phyloP scores from a whole-genome alignment of 2,797 vertebrate species.

The Myotis daubentonii region DNA sequence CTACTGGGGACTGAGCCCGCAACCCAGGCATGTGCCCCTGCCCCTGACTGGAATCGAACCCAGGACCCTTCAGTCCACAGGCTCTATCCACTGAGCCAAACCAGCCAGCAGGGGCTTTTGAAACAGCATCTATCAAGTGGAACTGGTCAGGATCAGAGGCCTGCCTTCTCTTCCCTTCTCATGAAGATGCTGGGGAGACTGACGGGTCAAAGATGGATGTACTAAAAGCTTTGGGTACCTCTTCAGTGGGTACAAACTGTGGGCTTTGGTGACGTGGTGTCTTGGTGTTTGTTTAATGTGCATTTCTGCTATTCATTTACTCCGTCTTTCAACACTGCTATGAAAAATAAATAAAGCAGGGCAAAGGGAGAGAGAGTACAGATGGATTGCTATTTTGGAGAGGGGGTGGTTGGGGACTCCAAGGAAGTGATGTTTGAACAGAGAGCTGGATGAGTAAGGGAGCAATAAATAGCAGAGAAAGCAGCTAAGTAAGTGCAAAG shows the following conservation, averaged over 20 bases:
- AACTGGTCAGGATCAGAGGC: background rate
- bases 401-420: background rate
- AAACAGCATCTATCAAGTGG: background rate
- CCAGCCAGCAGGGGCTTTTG: background rate
- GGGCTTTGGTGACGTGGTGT: background rate
- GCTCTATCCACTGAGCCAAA: no score
- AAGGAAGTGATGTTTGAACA: background rate
- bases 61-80: no score
- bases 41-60: background rate
- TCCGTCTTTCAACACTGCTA: background rate
- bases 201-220: background rate
- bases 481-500: background rate
- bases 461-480: conserved; percentile 31
- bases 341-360: background rate
- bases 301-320: conserved; percentile 3
- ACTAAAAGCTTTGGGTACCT: background rate
- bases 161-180: background rate
- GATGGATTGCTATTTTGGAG: background rate
- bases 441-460: background rate
- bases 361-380: background rate
- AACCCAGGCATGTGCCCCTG: background rate
- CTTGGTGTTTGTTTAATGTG: conserved; percentile 20
- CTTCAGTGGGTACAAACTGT: background rate
- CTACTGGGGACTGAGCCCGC: background rate
- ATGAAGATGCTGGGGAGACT: background rate